Conservation (phyloP, 2,888 invertebrate species). For the Eupithecia abbreviata region DNA sequence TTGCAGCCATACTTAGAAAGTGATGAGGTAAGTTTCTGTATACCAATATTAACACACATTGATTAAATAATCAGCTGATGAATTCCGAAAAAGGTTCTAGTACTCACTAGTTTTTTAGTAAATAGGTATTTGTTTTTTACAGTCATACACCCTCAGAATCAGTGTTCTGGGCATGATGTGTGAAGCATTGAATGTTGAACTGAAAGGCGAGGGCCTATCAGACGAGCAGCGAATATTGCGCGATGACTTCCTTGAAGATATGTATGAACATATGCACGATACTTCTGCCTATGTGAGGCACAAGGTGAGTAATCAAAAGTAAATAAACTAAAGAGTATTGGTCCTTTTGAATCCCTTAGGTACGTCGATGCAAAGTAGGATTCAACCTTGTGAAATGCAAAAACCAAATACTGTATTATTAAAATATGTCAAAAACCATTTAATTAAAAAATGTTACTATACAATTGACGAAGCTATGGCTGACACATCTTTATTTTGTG, state of each 20-base stretch:
- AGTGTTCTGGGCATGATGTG: constrained; percentile 93
- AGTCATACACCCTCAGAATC: constrained; percentile 89
- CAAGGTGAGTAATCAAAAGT: constrained; percentile 80
- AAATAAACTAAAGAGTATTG: background rate
- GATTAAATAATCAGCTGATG: constrained; percentile 1
- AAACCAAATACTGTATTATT: too few species aligned
- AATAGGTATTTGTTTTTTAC: constrained; percentile 23
- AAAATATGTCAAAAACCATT: too few species aligned
- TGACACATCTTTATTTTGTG: too few species aligned
- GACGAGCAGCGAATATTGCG: constrained; percentile 87
- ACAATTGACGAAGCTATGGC: too few species aligned
- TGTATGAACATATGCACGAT: constrained; percentile 93
- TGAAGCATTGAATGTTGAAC: constrained; percentile 88
- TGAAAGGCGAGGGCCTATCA: constrained; percentile 89
- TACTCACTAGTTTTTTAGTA: background rate
- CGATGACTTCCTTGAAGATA: constrained; percentile 90
- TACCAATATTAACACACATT: background rate
- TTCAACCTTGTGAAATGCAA: too few species aligned
- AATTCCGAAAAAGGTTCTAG: background rate
- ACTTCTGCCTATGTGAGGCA: constrained; percentile 93
- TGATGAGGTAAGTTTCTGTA: constrained; percentile 72
- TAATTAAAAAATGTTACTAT: too few species aligned
- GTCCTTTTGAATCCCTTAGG: background rate
- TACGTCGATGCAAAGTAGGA: background rate
- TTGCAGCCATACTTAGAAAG: constrained; percentile 85